Conservation (phyloP, 1,140 invertebrate genomes). For the Epicauta chinensis region DNA sequence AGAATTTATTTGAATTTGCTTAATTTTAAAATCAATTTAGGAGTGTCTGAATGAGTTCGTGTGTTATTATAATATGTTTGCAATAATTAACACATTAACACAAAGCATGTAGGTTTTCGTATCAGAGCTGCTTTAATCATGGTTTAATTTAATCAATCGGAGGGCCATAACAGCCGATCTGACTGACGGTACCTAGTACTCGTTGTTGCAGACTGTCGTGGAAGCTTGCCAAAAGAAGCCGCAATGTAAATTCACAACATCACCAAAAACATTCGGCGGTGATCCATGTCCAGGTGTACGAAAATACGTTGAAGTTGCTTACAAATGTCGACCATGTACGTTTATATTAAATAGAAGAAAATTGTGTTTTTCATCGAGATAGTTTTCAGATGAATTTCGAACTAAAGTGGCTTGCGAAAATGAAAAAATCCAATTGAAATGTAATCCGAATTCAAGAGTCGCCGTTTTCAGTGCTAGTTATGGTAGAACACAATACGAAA, state of each 20-base stretch:
- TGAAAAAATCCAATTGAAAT: conserved; percentile 74
- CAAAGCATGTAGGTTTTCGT: conserved; percentile 22
- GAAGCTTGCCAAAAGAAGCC: conserved; percentile 86
- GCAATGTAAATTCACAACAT: conserved; percentile 80
- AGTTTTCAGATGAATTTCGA: conserved; percentile 76
- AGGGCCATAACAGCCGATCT: conserved; percentile 36
- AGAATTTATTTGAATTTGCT: too few relatives aligned
- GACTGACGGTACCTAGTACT: conserved; percentile 65
- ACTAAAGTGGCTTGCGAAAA: conserved; percentile 89
- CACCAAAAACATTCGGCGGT: conserved; percentile 68
- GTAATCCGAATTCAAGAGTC: conserved; percentile 74
- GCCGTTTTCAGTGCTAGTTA: conserved; percentile 88
- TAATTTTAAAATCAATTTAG: too few relatives aligned
- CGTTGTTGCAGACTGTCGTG: conserved; percentile 86
- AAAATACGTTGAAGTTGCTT: conserved; percentile 88
- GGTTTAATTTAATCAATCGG: conserved; percentile 4
- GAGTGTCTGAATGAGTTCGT: too few relatives aligned
- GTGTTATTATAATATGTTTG: not conserved
- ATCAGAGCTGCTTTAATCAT: conserved; percentile 3
- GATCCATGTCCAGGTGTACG: conserved; percentile 81
- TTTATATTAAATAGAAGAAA: conserved; percentile 35
- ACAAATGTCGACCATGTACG: conserved; percentile 94
- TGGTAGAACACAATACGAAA: conserved; percentile 81
- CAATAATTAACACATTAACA: not conserved
- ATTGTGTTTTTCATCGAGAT: conserved; percentile 5